Evolutionary conservation across 2,888 invertebrate genomes (phyloP).

Genomic region (Hirtodrosophila histrioides): DNA sequence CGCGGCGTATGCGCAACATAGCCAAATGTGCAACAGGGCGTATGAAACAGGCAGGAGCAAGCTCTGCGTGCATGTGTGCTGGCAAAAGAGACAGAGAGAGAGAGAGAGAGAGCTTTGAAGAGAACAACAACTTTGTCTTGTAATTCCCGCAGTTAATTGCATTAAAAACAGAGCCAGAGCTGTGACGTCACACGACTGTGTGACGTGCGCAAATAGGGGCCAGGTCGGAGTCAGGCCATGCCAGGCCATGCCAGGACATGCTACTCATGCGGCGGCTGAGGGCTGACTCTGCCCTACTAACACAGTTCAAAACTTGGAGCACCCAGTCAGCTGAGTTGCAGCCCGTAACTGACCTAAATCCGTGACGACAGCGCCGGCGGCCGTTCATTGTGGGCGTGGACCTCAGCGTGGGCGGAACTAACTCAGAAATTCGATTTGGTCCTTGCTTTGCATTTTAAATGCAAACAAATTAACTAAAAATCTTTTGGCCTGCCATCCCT

Average conservation of each 20-base stretch:
- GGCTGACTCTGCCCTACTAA: constrained; percentile 64
- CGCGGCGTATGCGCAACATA: constrained; percentile 46
- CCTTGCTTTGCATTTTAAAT: constrained; percentile 18
- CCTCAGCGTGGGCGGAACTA: background rate
- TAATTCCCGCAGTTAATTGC: constrained; percentile 55
- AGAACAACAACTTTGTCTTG: constrained; percentile 29
- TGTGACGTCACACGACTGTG: constrained; percentile 68
- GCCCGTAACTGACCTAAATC: constrained; percentile 66
- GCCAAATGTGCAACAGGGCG: constrained; percentile 66
- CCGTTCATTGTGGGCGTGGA: constrained; percentile 22
- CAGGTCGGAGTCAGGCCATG: constrained; percentile 33
- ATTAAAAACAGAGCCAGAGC: constrained; percentile 37
- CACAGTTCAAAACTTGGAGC: constrained; percentile 56
- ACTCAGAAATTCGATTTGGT: constrained; percentile 32
- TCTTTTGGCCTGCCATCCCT: constrained; percentile 12
- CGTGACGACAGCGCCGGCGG: constrained; percentile 53
- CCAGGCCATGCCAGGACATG: constrained; percentile 1
- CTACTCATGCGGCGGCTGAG: constrained; percentile 14
- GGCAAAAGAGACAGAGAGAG: constrained; percentile 22
- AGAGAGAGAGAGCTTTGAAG: constrained; percentile 42
- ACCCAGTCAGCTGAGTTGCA: constrained; percentile 42
- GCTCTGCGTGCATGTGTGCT: constrained; percentile 3
- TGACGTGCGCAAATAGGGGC: constrained; percentile 62
- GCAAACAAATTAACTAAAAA: constrained; percentile 39
- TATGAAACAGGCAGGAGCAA: constrained; percentile 17